Conservation (phyloP, 2,797 vertebrate genomes). For the Acanthurus tractus region DNA sequence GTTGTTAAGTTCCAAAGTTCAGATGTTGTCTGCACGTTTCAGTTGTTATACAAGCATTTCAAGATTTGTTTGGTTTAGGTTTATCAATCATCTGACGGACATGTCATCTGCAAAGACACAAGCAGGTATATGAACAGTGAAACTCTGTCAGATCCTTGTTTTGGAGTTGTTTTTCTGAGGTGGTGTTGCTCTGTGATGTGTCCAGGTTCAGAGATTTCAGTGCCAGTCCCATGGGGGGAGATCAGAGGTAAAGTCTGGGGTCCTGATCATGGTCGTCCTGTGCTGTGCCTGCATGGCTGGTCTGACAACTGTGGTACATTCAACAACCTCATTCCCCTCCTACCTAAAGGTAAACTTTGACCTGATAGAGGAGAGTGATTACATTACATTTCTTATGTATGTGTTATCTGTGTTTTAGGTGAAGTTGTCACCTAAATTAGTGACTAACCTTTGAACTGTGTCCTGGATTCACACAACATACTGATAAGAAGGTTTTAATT, state of each 20-base stretch:
- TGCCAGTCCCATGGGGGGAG: constrained; percentile 83
- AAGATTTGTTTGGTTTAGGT: neutral
- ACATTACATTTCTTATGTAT: neutral
- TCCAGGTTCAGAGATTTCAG: constrained; percentile 73
- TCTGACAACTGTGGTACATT: constrained; percentile 87
- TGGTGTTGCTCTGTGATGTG: neutral
- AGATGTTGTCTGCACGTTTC: neutral
- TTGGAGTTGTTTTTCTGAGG: neutral
- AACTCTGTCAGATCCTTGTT: neutral
- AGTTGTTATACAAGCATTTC: neutral
- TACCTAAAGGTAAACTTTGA: constrained; percentile 9
- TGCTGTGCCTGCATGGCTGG: constrained; percentile 87
- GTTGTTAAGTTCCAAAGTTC: constrained; percentile 10
- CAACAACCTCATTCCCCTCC: constrained; percentile 73
- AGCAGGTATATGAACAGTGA: constrained; percentile 2
- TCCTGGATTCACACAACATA: no score
- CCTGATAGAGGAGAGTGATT: neutral
- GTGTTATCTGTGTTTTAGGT: neutral
- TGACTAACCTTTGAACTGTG: no score
- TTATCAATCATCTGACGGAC: neutral
- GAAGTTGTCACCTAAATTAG: neutral
- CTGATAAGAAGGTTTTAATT: neutral
- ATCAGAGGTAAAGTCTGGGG: constrained; percentile 83
- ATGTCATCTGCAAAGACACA: constrained; percentile 25
- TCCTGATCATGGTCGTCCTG: constrained; percentile 69